Base-by-base conservation (phyloP, 2,888 invertebrate species). In the Drosophila mimica region DNA sequence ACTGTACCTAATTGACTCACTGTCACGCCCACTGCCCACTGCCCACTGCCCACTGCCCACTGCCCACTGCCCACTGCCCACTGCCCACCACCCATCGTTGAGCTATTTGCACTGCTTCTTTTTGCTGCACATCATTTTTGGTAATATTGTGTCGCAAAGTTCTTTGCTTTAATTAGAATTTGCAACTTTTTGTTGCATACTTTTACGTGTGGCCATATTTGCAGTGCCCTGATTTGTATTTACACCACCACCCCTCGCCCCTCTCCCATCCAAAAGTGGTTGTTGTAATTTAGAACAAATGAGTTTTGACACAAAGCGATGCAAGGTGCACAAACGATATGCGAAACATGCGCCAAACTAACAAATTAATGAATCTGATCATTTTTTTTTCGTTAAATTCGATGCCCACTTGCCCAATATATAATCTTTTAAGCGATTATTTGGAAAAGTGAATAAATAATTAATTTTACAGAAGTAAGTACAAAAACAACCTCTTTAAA, bases 1-100 rank as follows among this genome's bases (percentile, higher is more conserved):
- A 88, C 82, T 84, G 81, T 83, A 90, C 87, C 91, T 92, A 92
- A 92, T 92, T 92, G 92, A 72, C 68, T 25, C 71, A 61, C 57
- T 70, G 79, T 74, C 87, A 86, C 84, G 79, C 84, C 89, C 67
- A 58, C 56, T 17, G 9, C 38, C 40, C 40, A 40, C 40, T 34
- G 8, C 3, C 17, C 0, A 36, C 36, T 0, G 76, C 83, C 88
- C 70, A 57, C 53, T 88, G 25, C 25, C 25, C 25, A 25, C 25
- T 25, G 25, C 25, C 3, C 2, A 3, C 25, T 25, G 76, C 81
- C 88, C 66, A 60, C 56, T 9, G 75, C 75, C 88, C 70, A 58
- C 53, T 85, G 79, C 81, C 88, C 62, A 61, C 54, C 9, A 9
- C 38, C 17, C 59, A 43, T 15, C 38, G 30, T 70, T 63, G 74